These are phyloP conservation scores for Pseudochirops corinnae DNA, from an alignment of 2,797 vertebrate species.

Conservation along the genomic window DNA sequence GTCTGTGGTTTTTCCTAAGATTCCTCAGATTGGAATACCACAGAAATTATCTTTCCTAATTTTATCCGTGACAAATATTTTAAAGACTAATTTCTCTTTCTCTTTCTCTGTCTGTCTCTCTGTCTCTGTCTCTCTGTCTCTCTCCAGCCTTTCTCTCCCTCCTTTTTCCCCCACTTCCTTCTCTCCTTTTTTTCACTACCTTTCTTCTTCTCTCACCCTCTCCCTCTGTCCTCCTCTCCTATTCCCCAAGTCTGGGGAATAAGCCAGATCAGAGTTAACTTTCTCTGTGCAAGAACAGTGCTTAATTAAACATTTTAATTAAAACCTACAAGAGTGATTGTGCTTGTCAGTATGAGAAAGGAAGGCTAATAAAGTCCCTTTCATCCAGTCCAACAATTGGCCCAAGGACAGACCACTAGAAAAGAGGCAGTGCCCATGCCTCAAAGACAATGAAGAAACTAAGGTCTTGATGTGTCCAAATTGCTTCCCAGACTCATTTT, in stretches of 20 bases:
- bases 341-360: slow-evolving; percentile 76
- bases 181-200: not conserved
- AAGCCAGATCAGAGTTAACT: slow-evolving; percentile 65
- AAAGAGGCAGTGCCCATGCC: not conserved
- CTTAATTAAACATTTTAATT: slow-evolving; percentile 88
- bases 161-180: slow-evolving; percentile 1
- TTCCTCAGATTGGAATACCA: not conserved
- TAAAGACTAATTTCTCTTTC: not conserved
- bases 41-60: not conserved
- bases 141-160: not conserved
- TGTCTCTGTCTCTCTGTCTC: not conserved
- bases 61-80: not conserved
- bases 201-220: not conserved
- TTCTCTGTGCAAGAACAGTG: slow-evolving; percentile 78
- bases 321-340: slow-evolving; percentile 86
- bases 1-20: not conserved
- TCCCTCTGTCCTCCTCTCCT: not conserved
- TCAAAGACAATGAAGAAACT: not conserved
- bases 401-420: slow-evolving; percentile 60
- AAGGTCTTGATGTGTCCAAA: not conserved
- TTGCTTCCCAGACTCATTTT: not conserved
- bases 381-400: slow-evolving; percentile 39
- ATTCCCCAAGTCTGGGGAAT: slow-evolving; percentile 58
- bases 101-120: not conserved
- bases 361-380: slow-evolving; percentile 81